Base-by-base conservation (phyloP, 2,113 vertebrate genomes). In the Bostrychus sinensis region DNA sequence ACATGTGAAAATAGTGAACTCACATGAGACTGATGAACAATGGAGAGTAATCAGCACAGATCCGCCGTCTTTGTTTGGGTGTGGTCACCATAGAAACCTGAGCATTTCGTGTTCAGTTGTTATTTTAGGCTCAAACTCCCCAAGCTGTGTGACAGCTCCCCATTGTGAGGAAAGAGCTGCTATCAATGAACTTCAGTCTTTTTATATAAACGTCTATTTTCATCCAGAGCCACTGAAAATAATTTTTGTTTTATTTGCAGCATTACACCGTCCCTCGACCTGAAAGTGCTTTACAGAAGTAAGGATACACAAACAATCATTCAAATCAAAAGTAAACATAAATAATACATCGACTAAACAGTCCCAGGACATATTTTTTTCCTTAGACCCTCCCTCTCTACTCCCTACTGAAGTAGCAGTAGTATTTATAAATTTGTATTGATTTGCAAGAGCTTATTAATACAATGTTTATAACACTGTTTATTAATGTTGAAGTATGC, bases 121-220 rank as follows among this genome's bases (percentile, higher is more conserved):
- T 51, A 51, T 51, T 51, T 51, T 51, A 28, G 12, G 23, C 23
- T 26, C 13, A 1, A 13, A 50, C 25, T 30, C 7, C 16, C 28
- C 10, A 6, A 51, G 28, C 25, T 1, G 37, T 30, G 26, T 51
- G 48, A 51, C 28, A 8, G 2, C 23, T 51, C 8, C 11, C 48
- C 8, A 51, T 51, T 51, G 48, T 51, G 48, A n/a, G 25, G 14
- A 28, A 51, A 51, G 3, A n/a, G 25, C 48, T 51, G 25, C 16
- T 51, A 28, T 30, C 16, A 16, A 25, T 48, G 13, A 13, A 16
- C 14, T 51, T 3, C 5, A 12, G 17, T 20, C 17, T 28, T 6
- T 51, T n/a, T 51, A n/a, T 28, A 17, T 16, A 28, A 51, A 25
- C 6, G 9, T 25, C 48, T 51, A 51, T 51, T 30, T 28, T 51